These are phyloP conservation scores for Lasioglossum zephyrum DNA, from an alignment of 2,888 invertebrate species.

Conservation along the genomic window DNA sequence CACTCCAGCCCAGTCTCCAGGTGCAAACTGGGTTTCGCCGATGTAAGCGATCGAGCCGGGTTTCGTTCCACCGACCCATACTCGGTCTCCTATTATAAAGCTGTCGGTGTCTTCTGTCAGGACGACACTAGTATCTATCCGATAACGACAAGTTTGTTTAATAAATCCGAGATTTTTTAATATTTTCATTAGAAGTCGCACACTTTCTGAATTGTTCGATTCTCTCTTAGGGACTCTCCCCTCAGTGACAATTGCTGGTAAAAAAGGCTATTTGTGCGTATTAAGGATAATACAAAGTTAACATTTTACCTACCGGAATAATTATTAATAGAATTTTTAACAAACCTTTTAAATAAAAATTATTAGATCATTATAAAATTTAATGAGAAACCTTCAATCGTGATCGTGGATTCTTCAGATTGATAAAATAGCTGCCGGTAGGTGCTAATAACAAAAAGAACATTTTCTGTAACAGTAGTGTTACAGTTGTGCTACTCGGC, in stretches of 20 bases:
- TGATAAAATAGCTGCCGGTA: background rate
- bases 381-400: too few species aligned
- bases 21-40: constrained; percentile 98
- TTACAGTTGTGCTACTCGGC: background rate
- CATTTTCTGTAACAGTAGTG: background rate
- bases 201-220: background rate
- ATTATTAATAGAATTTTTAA: too few species aligned
- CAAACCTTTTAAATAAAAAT: too few species aligned
- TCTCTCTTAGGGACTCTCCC: background rate
- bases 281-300: background rate
- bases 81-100: constrained; percentile 97
- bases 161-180: background rate
- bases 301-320: background rate
- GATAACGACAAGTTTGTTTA: constrained; percentile 52
- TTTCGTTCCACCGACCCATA: constrained; percentile 97
- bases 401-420: background rate
- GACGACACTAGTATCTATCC: constrained; percentile 92
- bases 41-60: constrained; percentile 97
- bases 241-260: background rate
- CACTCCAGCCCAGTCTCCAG: constrained; percentile 99
- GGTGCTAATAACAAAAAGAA: background rate
- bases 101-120: constrained; percentile 96
- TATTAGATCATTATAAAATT: background rate
- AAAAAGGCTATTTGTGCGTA: background rate
- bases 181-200: background rate